Evolutionary conservation across 1,140 invertebrate genomes (phyloP), one percentile per base, ranked within the genome.

Genomic region (Oreohelix idahoensis): DNA sequence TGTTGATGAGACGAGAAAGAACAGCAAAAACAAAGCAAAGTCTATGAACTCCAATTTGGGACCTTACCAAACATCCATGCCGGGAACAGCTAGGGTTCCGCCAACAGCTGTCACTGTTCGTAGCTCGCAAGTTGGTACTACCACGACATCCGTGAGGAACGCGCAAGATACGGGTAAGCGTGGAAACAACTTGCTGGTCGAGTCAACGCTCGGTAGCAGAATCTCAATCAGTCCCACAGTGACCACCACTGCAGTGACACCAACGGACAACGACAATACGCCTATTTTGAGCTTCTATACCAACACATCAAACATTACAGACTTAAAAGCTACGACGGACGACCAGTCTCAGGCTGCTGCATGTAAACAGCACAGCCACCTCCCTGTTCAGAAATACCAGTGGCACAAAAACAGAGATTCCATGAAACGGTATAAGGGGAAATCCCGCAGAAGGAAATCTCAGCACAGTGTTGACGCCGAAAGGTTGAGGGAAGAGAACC

Each of bases 401-500:
- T 75, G 69, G 51, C 51, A 81, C 38, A 66, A 80, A 53, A 75
- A 84, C 42, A 51, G 63, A 49, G 73, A 78, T 36, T 81, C 71
- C 4, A 35, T 78, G 35, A 75, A 84, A 70, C 42, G 80, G 4
- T 74, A 74, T 36, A 74, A 82, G n/a, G 42, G 45, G 0, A 81
- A 74, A 73, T 45, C 53, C 26, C 45, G 74, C 36, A 35, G 70
- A 17, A 29, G 38, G 23, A 66, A 76, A 29, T 58, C 83, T 42
- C 38, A 86, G 53, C 83, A 84, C 39, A 69, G 32, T 17, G 83
- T 74, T 70, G 84, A 87, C 38, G 83, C 83, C 0, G 86, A 87
- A 23, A 78, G 83, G 29, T 45, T 85, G n/a, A 51, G 85, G 11
- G 85, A 88, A 42, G 85, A 88, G 79, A 85, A 86, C 29, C 84